Base-by-base conservation (phyloP, 2,888 invertebrate species). In the Agriopis leucophaearia region DNA sequence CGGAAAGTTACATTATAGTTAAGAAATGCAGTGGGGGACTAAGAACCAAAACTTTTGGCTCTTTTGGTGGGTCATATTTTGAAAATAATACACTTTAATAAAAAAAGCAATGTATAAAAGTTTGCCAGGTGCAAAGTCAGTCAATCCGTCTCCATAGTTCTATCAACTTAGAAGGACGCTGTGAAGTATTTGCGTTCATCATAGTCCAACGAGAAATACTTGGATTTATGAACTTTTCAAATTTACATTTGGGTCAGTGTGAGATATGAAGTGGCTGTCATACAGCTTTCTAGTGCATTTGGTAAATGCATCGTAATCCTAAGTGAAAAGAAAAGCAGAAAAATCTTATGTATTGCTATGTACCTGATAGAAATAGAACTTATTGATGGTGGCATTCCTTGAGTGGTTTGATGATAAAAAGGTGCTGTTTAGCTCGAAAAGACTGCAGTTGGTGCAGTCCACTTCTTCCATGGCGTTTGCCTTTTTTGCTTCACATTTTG, bases 341-440 rank as follows among this genome's bases (percentile, higher is more conserved):
- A 27, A 12, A 27, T 35, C 1, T 27, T 5, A 27, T 27, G 7
- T 10, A 27, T 27, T 27, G 9, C 35, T 44, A 4, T 76, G 78
- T 80, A 94, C 95, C 94, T 94, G 94, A 80, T 94, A 95, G 75
- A 95, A 94, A 74, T 94, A 95, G 71, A 94, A 94, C 58, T 94
- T 94, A 78, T 94, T 91, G 80, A 95, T 91, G 64, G 94, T 94
- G 63, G 76, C 88, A 83, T 91, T 91, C 51, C 76, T 78, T 1
- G 88, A 80, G 45, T 74, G 71, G 75, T 90, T 89, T 8, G 69
- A 74, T 58, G 69, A 77, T 40, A 74, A 59, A 13, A 85, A 62
- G 70, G 79, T 88, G 71, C 75, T 81, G 72, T 91, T 90, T 71
- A 84, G 61, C 62, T 85, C 88, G 61, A 78, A 79, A 51, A 86